phyloP scores from a whole-genome alignment of 2,113 vertebrate species.

The Tamias sibiricus region DNA sequence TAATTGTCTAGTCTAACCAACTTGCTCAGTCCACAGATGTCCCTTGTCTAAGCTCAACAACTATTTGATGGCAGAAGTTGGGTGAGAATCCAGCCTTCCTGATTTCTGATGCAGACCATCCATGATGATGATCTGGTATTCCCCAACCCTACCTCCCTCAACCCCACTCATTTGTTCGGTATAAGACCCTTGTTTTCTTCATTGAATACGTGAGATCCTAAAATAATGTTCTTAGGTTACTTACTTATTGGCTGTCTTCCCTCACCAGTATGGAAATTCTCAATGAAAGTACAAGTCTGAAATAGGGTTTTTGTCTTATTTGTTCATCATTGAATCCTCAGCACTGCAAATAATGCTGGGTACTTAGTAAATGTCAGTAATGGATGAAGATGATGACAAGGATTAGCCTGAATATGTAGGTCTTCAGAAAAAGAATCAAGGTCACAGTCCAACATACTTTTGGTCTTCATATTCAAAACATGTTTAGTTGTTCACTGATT shows the following conservation, averaged over 20 bases:
- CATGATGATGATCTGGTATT: neutral
- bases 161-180: neutral
- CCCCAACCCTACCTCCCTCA: neutral
- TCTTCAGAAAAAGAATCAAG: slow-evolving; percentile 28
- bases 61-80: neutral
- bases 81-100: neutral
- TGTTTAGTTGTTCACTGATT: neutral
- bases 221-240: neutral
- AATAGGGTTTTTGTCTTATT: neutral
- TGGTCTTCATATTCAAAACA: neutral
- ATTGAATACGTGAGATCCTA: neutral
- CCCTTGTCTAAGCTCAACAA: neutral
- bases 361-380: neutral
- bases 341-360: neutral
- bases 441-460: neutral
- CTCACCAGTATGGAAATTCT: neutral
- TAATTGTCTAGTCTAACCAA: neutral
- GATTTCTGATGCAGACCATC: neutral
- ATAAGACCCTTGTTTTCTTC: neutral
- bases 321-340: neutral
- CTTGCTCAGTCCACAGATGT: neutral
- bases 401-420: neutral
- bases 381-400: neutral
- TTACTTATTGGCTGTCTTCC: neutral
- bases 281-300: neutral